phyloP scores from a whole-genome alignment of 1,140 invertebrate species.

The Drosophila gunungcola region DNA sequence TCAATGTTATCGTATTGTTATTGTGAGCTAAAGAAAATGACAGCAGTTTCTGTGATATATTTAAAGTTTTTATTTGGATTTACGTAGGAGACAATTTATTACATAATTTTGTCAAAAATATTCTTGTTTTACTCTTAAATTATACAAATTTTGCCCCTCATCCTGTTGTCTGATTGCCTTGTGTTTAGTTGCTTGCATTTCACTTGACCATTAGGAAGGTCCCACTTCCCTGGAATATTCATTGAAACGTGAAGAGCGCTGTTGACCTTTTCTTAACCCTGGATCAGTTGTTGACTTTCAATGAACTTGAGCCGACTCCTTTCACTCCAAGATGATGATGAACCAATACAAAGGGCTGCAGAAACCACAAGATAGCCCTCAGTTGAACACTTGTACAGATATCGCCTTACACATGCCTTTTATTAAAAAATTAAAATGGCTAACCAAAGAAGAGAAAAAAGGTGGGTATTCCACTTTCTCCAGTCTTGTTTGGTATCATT shows the following conservation, averaged over 20 bases:
- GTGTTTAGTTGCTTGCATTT: conserved; percentile 22
- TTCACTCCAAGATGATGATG: conserved; percentile 8
- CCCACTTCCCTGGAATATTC: not conserved
- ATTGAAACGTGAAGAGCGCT: conserved; percentile 38
- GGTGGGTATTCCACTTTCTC: not conserved
- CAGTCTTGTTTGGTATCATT: conserved; percentile 32
- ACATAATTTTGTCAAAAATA: too few relatives aligned
- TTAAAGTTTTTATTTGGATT: too few relatives aligned
- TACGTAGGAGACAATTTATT: too few relatives aligned
- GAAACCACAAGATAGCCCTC: conserved; percentile 33
- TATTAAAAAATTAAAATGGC: conserved; percentile 48
- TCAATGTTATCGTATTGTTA: too few relatives aligned
- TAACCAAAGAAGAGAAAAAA: conserved; percentile 29
- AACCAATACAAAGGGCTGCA: conserved; percentile 30
- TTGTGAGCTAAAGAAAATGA: too few relatives aligned
- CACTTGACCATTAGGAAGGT: conserved; percentile 33
- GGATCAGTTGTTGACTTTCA: conserved; percentile 45
- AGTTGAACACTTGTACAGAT: conserved; percentile 48
- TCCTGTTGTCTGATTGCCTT: conserved; percentile 1
- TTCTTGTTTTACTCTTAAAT: conserved; percentile 2
- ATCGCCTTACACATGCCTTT: conserved; percentile 49
- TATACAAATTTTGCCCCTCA: not conserved
- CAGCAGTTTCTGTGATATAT: too few relatives aligned
- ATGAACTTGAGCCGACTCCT: conserved; percentile 35
- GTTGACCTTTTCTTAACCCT: conserved; percentile 47